Conservation (phyloP, 2,113 vertebrate genomes). For the Alligator sinensis region DNA sequence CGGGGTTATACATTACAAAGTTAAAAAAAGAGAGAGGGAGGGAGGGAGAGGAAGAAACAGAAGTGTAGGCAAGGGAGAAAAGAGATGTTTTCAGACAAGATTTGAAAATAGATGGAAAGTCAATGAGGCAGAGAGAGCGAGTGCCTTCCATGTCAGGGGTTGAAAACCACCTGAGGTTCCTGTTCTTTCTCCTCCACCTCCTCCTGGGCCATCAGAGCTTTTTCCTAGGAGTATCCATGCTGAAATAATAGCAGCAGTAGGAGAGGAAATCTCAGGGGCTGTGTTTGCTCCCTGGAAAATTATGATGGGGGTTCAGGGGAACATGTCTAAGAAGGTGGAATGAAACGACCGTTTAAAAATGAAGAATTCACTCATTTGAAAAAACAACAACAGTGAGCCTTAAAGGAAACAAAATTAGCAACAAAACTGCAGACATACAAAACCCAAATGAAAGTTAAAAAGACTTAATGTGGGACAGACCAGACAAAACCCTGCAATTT, state of each 20-base stretch:
- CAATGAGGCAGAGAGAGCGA: neutral
- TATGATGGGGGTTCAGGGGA: neutral
- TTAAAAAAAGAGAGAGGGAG: neutral
- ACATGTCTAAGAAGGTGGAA: conserved; percentile 23
- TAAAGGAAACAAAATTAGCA: conserved; percentile 22
- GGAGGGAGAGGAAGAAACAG: neutral
- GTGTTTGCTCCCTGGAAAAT: neutral
- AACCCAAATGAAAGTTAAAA: conserved; percentile 10
- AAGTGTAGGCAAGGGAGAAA: conserved; percentile 22
- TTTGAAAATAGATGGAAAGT: conserved; percentile 1
- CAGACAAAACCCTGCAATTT: conserved; percentile 27
- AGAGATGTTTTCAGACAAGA: neutral
- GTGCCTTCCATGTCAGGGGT: neutral
- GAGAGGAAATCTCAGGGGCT: conserved; percentile 8
- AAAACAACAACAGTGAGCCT: neutral
- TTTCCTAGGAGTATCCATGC: neutral
- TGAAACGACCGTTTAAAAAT: conserved; percentile 21
- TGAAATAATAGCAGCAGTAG: neutral
- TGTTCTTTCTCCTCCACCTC: neutral
- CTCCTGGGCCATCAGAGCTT: neutral
- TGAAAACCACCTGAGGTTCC: conserved; percentile 8
- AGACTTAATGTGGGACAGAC: neutral
- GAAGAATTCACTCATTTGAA: conserved; percentile 16
- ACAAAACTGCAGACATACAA: neutral
- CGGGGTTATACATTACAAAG: neutral